These are phyloP conservation scores for Heliothis virescens DNA, from an alignment of 1,140 invertebrate genomes.

Conservation along the genomic window DNA sequence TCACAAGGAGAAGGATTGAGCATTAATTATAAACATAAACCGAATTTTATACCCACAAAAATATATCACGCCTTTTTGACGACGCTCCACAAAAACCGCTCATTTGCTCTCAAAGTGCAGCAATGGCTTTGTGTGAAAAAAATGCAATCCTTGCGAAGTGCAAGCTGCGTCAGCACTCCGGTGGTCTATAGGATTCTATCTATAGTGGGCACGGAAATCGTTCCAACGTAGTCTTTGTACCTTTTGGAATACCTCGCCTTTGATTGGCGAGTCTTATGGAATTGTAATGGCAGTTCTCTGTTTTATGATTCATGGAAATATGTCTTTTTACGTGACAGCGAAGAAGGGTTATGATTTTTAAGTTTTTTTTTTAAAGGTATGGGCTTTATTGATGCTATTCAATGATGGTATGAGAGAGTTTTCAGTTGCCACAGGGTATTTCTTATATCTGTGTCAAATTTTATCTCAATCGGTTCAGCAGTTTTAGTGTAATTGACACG, in stretches of 20 bases:
- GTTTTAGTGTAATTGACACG: no score
- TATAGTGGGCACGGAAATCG: background rate
- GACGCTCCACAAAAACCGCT: background rate
- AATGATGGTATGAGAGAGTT: no score
- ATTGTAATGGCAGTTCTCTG: background rate
- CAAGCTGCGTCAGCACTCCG: constrained; percentile 14
- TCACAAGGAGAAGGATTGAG: no score
- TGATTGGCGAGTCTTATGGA: background rate
- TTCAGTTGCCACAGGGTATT: no score
- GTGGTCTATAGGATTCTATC: constrained; percentile 35
- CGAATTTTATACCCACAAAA: no score
- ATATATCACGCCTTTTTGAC: background rate
- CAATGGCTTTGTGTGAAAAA: constrained; percentile 21
- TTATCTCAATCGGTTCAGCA: no score
- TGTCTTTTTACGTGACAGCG: background rate
- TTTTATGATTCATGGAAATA: background rate
- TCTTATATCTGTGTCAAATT: no score
- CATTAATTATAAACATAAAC: no score
- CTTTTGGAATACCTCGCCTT: background rate
- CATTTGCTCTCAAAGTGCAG: background rate
- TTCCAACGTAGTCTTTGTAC: background rate
- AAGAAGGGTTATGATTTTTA: no score
- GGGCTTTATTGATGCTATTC: no score
- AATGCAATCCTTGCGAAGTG: constrained; percentile 28
- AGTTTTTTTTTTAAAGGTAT: no score